Percentiles rank a stretch among this genome's conserved stretches.
Evolutionary conservation across 2,113 vertebrate species (phyloP).

Genomic region (Chiloscyllium plagiosum): DNA sequence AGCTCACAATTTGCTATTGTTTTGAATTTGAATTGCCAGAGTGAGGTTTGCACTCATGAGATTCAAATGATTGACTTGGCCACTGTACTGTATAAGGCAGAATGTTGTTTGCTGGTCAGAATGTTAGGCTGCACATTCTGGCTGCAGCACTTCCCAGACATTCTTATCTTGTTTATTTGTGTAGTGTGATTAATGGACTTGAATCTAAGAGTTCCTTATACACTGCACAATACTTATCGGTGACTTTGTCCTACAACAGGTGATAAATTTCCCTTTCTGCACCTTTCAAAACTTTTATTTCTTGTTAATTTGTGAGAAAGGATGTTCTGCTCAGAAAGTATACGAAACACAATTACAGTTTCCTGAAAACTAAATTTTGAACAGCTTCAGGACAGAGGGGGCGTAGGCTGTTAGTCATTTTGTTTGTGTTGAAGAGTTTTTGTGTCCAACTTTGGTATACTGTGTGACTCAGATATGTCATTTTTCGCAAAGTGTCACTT

Average conservation of each 20-base stretch:
- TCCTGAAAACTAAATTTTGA: background rate
- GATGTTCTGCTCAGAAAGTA: background rate
- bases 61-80: background rate
- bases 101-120: background rate
- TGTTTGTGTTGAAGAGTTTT: background rate
- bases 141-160: background rate
- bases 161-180: background rate
- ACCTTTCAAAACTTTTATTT: background rate
- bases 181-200: background rate
- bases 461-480: background rate
- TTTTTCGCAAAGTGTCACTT: background rate
- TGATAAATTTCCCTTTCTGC: background rate
- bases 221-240: background rate
- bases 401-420: background rate
- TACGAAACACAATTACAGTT: background rate
- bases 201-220: background rate
- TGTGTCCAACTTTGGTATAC: background rate
- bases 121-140: background rate
- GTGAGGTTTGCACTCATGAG: background rate
- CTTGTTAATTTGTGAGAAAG: background rate
- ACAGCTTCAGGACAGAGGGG: background rate
- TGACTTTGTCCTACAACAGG: background rate
- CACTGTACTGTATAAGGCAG: background rate
- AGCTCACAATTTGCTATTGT: background rate
- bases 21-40: background rate